phyloP scores from a whole-genome alignment of 2,797 vertebrate genomes.

The Delichon dasypus region DNA sequence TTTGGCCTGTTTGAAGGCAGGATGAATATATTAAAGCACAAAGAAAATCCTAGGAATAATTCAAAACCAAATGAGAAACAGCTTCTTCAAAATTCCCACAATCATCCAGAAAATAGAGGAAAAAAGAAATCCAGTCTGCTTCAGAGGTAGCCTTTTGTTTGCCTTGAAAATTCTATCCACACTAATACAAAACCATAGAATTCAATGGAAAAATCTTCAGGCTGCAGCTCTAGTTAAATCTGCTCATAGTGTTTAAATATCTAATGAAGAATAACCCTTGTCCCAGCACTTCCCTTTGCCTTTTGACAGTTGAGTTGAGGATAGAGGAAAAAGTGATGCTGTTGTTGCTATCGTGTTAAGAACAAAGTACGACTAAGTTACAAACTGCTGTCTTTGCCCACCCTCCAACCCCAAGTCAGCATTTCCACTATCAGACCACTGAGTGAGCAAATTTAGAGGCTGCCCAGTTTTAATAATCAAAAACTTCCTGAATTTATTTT shows the following conservation, averaged over 20 bases:
- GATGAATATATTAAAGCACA: background rate
- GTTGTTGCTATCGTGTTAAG: background rate
- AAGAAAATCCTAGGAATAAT: background rate
- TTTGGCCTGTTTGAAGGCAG: background rate
- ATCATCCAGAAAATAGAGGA: background rate
- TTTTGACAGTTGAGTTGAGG: background rate
- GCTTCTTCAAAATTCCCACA: background rate
- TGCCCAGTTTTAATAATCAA: background rate
- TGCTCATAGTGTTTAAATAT: background rate
- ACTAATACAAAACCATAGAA: background rate
- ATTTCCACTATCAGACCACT: background rate
- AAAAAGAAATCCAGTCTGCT: background rate
- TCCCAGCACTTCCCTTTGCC: background rate
- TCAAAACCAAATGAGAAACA: background rate
- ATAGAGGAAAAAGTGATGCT: background rate
- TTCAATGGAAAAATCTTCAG: background rate
- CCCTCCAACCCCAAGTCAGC: background rate
- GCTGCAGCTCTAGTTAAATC: background rate
- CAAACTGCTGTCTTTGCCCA: background rate
- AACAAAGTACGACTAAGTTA: background rate
- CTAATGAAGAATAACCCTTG: background rate
- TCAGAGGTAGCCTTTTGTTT: background rate
- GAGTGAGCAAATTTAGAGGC: background rate
- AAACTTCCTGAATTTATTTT: background rate
- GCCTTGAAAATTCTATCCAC: background rate